These are phyloP conservation scores for Oriolus oriolus DNA, from an alignment of 2,113 vertebrate genomes.

Conservation along the genomic window DNA sequence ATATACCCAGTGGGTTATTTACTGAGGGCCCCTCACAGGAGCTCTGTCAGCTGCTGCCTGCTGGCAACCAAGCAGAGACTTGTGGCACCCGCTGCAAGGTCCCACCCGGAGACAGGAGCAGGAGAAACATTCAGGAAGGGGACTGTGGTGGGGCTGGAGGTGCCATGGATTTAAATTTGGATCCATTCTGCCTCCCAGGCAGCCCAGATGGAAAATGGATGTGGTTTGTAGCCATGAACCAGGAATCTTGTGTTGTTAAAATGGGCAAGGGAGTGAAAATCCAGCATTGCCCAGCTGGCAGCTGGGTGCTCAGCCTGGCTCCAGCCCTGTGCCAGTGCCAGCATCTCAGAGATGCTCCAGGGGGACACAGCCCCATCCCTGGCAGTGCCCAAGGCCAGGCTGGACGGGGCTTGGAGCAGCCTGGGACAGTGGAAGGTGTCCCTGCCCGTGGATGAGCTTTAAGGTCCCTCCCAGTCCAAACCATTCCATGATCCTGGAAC, in stretches of 20 bases:
- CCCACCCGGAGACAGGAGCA: background rate
- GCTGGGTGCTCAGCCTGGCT: background rate
- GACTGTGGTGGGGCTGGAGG: background rate
- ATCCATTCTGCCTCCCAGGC: background rate
- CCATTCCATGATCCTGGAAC: background rate
- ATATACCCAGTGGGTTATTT: background rate
- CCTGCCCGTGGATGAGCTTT: background rate
- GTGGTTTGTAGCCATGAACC: background rate
- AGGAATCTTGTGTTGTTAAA: fast-evolving
- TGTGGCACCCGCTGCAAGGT: fast-evolving
- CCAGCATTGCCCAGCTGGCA: background rate
- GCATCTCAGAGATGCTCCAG: background rate
- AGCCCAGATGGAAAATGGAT: background rate
- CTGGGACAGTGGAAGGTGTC: background rate
- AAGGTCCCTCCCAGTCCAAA: background rate
- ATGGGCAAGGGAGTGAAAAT: fast-evolving
- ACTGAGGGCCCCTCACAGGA: background rate
- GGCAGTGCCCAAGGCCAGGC: background rate
- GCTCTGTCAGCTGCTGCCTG: background rate
- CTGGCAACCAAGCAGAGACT: background rate
- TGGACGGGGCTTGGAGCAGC: background rate
- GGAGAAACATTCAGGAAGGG: background rate
- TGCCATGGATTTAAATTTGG: background rate
- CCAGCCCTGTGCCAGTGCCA: background rate
- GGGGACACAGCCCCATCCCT: background rate